Evolutionary conservation across 2,888 invertebrate genomes (phyloP).

Genomic region (Brenthis hecate): DNA sequence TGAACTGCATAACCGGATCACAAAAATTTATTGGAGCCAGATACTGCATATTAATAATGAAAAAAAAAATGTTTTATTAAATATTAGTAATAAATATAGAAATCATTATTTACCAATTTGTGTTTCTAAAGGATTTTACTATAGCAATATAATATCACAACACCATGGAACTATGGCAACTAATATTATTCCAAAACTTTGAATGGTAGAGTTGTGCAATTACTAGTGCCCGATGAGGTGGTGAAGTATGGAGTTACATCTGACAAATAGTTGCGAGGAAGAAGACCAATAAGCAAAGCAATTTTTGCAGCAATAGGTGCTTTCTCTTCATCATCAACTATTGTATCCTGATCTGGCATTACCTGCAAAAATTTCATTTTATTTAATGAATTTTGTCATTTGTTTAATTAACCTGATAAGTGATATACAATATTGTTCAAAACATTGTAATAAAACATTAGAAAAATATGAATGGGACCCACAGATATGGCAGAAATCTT

Average conservation of each 20-base stretch:
- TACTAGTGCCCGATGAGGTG: constrained; percentile 53
- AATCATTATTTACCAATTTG: constrained; percentile 4
- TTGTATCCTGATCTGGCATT: constrained; percentile 89
- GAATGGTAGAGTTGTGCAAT: constrained; percentile 63
- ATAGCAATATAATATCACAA: constrained; percentile 18
- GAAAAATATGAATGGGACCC: too few species aligned
- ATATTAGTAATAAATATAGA: constrained; percentile 10
- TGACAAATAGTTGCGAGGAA: constrained; percentile 72
- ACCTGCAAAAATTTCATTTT: constrained; percentile 71
- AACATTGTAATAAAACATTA: too few species aligned
- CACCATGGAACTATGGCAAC: constrained; percentile 16
- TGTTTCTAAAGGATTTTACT: constrained; percentile 12
- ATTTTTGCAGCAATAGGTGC: constrained; percentile 82
- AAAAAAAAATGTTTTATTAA: constrained; percentile 1
- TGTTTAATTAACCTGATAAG: too few species aligned
- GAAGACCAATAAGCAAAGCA: constrained; percentile 79
- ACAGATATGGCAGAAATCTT: too few species aligned
- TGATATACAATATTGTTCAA: not conserved
- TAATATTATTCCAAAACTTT: constrained; percentile 65
- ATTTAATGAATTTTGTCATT: too few species aligned
- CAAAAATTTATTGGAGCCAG: constrained; percentile 1
- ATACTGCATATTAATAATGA: constrained; percentile 28
- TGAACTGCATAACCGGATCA: not conserved
- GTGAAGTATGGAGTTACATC: constrained; percentile 70
- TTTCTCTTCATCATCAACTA: constrained; percentile 74